phyloP scores from a whole-genome alignment of 37 sponge, comb jelly and placozoan species.

The Halisarca cf. caerulea region DNA sequence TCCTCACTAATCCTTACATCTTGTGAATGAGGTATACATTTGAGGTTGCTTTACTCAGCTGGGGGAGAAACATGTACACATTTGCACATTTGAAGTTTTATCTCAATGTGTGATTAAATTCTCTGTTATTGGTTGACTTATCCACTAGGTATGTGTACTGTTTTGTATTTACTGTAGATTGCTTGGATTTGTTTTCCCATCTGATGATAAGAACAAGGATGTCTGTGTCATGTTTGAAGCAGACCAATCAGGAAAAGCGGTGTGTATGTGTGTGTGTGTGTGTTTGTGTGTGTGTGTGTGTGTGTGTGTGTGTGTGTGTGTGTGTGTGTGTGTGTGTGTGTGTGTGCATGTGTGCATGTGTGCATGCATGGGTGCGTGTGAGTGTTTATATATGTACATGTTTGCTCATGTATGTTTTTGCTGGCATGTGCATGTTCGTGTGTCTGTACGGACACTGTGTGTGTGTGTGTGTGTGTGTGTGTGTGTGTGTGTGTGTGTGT shows the following conservation, averaged over 20 bases:
- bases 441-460: neutral
- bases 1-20: too few species aligned
- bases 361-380: too few species aligned
- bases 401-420: neutral
- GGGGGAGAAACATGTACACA: neutral
- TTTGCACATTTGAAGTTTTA: neutral
- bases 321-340: neutral
- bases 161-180: constrained; percentile 35
- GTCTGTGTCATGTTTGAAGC: constrained; percentile 73
- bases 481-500: constrained; percentile 31
- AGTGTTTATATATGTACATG: neutral
- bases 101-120: too few species aligned
- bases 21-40: neutral
- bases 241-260: constrained; percentile 50
- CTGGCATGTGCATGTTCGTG: neutral
- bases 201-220: neutral
- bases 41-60: too few species aligned
- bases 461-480: neutral
- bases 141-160: too few species aligned
- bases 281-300: too few species aligned
- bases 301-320: constrained; percentile 46
- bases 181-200: constrained; percentile 59
- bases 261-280: constrained; percentile 19
- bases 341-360: too few species aligned
- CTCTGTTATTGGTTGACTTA: too few species aligned